Percentiles rank a stretch among this genome's conserved stretches.
phyloP scores from a whole-genome alignment of 1,140 invertebrate species.

The Diachasma alloeum region DNA sequence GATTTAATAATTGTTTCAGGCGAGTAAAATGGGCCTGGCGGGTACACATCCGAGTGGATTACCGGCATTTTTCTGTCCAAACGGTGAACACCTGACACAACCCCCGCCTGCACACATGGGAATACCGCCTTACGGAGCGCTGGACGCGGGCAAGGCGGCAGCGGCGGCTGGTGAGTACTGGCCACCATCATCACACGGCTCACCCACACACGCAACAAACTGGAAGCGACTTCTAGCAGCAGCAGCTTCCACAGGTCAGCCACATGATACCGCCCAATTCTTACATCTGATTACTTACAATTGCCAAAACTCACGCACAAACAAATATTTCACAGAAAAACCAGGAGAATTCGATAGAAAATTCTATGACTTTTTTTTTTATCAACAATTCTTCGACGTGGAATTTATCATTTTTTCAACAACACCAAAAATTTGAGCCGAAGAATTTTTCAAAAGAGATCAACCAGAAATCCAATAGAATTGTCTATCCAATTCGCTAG shows the following conservation, averaged over 20 bases:
- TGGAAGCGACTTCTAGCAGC: slow-evolving; percentile 67
- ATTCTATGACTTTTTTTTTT: too few species aligned
- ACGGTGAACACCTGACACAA: slow-evolving; percentile 82
- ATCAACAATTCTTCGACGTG: too few species aligned
- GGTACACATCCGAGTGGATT: slow-evolving; percentile 73
- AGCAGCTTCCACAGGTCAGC: slow-evolving; percentile 68
- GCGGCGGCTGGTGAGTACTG: slow-evolving; percentile 67
- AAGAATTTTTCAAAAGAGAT: too few species aligned
- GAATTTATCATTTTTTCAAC: too few species aligned
- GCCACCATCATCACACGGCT: slow-evolving; percentile 40
- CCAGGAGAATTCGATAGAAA: too few species aligned
- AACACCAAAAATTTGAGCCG: too few species aligned
- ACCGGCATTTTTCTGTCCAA: slow-evolving; percentile 88
- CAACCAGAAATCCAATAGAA: too few species aligned
- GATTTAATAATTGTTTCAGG: slow-evolving; percentile 69
- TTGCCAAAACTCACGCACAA: neutral
- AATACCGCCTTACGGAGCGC: slow-evolving; percentile 87
- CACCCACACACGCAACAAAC: slow-evolving; percentile 58
- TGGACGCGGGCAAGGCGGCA: slow-evolving; percentile 77
- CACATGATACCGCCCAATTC: slow-evolving; percentile 33
- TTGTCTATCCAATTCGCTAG: too few species aligned
- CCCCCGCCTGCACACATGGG: slow-evolving; percentile 97
- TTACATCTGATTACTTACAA: slow-evolving; percentile 13
- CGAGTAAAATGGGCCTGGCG: slow-evolving; percentile 87
- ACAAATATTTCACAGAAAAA: too few species aligned